Conservation (phyloP, 2,113 vertebrate species). For the Procavia capensis region DNA sequence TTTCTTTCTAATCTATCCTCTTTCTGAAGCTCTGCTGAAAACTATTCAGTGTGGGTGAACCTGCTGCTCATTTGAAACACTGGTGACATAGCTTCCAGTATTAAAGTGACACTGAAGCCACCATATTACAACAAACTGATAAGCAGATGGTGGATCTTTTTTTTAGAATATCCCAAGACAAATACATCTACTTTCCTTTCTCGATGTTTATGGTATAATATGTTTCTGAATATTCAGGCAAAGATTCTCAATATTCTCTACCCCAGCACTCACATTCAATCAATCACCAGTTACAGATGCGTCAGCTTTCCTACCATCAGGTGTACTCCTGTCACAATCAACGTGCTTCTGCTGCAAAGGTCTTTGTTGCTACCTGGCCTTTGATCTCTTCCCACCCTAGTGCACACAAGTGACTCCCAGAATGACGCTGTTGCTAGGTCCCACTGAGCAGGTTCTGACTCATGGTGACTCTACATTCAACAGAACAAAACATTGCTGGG, state of each 20-base stretch:
- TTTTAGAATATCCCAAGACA: background rate
- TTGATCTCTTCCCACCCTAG: background rate
- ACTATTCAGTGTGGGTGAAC: background rate
- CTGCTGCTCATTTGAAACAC: background rate
- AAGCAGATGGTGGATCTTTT: background rate
- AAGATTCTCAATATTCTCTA: background rate
- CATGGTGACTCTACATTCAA: too few relatives aligned
- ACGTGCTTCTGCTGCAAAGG: background rate
- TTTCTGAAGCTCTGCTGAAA: background rate
- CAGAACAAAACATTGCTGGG: too few relatives aligned
- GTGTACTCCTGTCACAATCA: background rate
- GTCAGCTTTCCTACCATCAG: background rate
- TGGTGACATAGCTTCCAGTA: background rate
- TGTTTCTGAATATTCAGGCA: background rate
- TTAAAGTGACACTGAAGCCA: background rate
- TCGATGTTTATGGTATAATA: too few relatives aligned
- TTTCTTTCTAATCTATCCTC: background rate
- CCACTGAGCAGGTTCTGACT: too few relatives aligned
- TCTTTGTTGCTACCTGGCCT: background rate
- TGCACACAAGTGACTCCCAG: background rate
- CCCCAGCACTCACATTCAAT: fast-evolving
- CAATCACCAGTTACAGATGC: fast-evolving
- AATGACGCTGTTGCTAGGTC: too few relatives aligned
- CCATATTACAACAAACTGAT: background rate
- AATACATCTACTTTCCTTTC: fast-evolving